Evolutionary conservation across 2,888 invertebrate species (phyloP), one percentile per base, ranked within the genome.

Genomic region (Mythimna impura): DNA sequence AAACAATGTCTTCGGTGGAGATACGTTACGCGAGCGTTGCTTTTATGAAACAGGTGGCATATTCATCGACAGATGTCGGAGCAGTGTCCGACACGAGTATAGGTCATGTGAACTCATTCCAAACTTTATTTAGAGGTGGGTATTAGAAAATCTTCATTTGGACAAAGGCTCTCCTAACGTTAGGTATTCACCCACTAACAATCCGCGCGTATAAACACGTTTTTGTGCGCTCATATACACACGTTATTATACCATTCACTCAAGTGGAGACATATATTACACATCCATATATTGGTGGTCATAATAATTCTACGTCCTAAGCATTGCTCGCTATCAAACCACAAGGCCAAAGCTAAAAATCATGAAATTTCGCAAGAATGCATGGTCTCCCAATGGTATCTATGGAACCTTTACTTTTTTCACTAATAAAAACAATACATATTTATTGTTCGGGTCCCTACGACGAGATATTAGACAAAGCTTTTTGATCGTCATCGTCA

Each of bases 91-190:
- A 84, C 43, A 79, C 86, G 0, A 87, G 84, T 66, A 36, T 87
- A 52, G 71, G 75, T 64, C 81, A 86, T 67, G 79, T 85, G 36
- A 78, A 86, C 73, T 94, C 94, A 2, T 81, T 95, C 67, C 90
- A 90, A 72, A 94, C 94, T 14, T 88, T 95, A 78, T 95, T 93
- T 65, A 93, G 91, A 93, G 93, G 95, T 94, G 52, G 65, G 79
- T 75, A 58, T 69, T 52, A 17, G 12, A 50, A 43, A 9, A 47
- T 61, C 14, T 50, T 50, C 30, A 22, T 36, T 40, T 40, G 6
- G 10, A 34, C 55, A 66, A 69, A 52, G 14, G 10, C 10, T 7
- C 20, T 63, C 9, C 22, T 50, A 36, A 52, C 7, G 0, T 20
- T 43, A 22, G 8, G 25, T 25, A 2, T 25, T n/a, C 25, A 50